phyloP scores from a whole-genome alignment of 1,140 invertebrate species.

The Drosophila santomea region DNA sequence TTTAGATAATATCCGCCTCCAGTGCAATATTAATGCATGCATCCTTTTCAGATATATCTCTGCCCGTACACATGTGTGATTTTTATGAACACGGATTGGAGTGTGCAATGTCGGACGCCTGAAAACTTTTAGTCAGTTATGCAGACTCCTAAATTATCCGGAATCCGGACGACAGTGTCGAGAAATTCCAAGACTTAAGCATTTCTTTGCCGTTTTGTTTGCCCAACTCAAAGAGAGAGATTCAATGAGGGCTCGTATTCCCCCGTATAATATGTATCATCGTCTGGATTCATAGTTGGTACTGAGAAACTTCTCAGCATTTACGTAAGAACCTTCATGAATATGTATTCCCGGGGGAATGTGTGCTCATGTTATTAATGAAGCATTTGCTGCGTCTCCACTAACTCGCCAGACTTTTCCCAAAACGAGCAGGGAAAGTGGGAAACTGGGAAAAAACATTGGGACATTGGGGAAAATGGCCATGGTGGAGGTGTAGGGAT shows the following conservation, averaged over 20 bases:
- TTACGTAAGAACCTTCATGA: slow-evolving; percentile 49
- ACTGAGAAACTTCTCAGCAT: slow-evolving; percentile 19
- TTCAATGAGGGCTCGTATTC: neutral
- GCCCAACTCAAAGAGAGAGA: slow-evolving; percentile 12
- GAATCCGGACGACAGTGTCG: neutral
- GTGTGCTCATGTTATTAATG: slow-evolving; percentile 63
- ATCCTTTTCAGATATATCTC: slow-evolving; percentile 22
- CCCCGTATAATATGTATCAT: slow-evolving; percentile 10
- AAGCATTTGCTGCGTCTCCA: slow-evolving; percentile 53
- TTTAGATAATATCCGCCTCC: slow-evolving; percentile 66
- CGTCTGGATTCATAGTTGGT: slow-evolving; percentile 30
- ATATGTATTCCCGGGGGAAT: slow-evolving; percentile 48
- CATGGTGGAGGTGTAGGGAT: slow-evolving; percentile 29
- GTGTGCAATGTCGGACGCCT: slow-evolving; percentile 16
- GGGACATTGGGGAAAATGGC: neutral
- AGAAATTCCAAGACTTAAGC: slow-evolving; percentile 26
- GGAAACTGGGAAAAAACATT: slow-evolving; percentile 1
- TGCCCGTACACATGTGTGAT: neutral
- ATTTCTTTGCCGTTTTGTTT: slow-evolving; percentile 6
- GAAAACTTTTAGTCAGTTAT: slow-evolving; percentile 27
- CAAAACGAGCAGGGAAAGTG: slow-evolving; percentile 9
- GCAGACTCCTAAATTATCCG: slow-evolving; percentile 4
- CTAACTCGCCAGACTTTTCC: slow-evolving; percentile 52
- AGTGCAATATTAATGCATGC: slow-evolving; percentile 45
- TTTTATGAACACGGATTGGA: slow-evolving; percentile 2